phyloP scores from a whole-genome alignment of 1,140 invertebrate species.

The Cyrtorhinus lividipennis region DNA sequence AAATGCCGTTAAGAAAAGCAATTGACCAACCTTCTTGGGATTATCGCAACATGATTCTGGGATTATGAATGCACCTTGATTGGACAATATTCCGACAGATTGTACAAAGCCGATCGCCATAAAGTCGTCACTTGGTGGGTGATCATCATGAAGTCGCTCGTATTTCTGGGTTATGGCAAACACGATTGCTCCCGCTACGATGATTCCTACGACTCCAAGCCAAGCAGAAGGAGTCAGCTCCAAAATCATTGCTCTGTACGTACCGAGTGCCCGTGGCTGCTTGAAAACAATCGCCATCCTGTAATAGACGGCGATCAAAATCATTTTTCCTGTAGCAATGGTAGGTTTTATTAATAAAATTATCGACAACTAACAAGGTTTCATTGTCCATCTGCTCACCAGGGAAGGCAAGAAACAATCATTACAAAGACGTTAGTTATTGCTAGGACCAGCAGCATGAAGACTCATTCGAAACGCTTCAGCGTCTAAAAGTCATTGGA shows the following conservation, averaged over 20 bases:
- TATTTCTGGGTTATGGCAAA: not conserved
- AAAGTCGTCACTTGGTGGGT: not conserved
- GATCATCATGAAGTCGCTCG: not conserved
- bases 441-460: too few relatives aligned
- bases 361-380: too few relatives aligned
- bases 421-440: too few relatives aligned
- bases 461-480: too few relatives aligned
- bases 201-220: not conserved
- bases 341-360: too few relatives aligned
- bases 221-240: not conserved
- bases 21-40: too few relatives aligned
- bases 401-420: too few relatives aligned
- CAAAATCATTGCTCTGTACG: not conserved
- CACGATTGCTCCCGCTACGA: not conserved
- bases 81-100: not conserved
- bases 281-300: not conserved
- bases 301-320: too few relatives aligned
- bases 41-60: too few relatives aligned
- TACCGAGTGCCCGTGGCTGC: not conserved
- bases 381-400: too few relatives aligned
- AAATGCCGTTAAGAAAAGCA: not conserved
- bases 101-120: not conserved
- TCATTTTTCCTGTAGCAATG: too few relatives aligned
- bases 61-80: constrained; percentile 1
- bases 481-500: too few relatives aligned